phyloP scores from a whole-genome alignment of 2,113 vertebrate species.

The Carassius gibelio region DNA sequence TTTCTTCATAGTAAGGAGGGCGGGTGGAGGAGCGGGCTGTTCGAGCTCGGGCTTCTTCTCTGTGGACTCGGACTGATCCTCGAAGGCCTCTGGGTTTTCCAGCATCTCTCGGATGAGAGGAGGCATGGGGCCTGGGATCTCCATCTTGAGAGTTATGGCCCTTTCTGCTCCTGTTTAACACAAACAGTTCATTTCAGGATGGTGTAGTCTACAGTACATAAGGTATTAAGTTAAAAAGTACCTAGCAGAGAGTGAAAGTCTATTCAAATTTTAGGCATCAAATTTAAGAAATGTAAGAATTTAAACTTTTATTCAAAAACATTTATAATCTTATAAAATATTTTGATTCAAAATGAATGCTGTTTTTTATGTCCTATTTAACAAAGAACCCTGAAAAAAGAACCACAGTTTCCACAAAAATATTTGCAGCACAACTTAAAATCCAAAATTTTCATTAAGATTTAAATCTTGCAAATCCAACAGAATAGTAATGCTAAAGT shows the following conservation, averaged over 20 bases:
- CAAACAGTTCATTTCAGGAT: not conserved
- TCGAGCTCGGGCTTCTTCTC: conserved; percentile 60
- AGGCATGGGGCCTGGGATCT: conserved; percentile 94
- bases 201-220: not conserved
- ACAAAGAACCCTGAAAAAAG: not conserved
- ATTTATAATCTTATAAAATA: too few relatives aligned
- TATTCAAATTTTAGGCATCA: not conserved
- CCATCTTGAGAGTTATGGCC: conserved; percentile 89
- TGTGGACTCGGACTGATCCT: conserved; percentile 74
- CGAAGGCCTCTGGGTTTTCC: conserved; percentile 90
- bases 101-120: conserved; percentile 94
- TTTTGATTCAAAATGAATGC: too few relatives aligned
- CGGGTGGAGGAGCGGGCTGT: conserved; percentile 53
- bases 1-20: conserved; percentile 69
- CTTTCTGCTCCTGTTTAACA: conserved; percentile 83
- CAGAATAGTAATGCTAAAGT: not conserved
- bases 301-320: too few relatives aligned
- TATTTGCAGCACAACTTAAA: not conserved
- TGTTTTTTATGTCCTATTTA: not conserved
- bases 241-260: not conserved
- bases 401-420: not conserved
- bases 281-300: too few relatives aligned
- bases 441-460: not conserved
- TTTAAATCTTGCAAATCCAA: not conserved
- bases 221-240: not conserved